Conservation (phyloP, 2,113 vertebrate species). For the Struthio camelus region DNA sequence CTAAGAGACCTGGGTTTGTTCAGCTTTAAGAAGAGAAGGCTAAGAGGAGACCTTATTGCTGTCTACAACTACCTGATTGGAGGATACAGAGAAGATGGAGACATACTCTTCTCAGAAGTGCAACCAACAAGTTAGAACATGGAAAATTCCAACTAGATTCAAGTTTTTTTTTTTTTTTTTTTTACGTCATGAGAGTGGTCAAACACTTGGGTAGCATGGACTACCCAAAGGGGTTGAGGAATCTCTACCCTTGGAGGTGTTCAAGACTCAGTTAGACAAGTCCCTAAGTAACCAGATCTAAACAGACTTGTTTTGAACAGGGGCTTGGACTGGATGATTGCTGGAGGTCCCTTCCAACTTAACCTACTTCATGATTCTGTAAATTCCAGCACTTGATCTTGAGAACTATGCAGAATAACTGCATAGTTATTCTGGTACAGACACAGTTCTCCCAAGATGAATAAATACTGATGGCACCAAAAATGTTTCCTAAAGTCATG, state of each 20-base stretch:
- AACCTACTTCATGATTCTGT: background rate
- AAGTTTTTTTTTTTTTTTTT: background rate
- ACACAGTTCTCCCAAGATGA: background rate
- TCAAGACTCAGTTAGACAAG: background rate
- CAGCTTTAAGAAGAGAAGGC: background rate
- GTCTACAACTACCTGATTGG: background rate
- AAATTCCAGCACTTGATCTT: background rate
- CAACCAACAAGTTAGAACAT: background rate
- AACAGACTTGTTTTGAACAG: background rate
- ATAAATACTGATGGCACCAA: background rate
- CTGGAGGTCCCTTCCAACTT: background rate
- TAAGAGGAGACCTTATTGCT: background rate
- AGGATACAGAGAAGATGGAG: background rate
- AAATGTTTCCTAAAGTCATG: background rate
- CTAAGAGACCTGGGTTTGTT: background rate
- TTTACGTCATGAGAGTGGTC: background rate
- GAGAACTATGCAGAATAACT: background rate
- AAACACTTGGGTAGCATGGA: background rate
- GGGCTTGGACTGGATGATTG: background rate
- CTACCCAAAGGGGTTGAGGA: background rate
- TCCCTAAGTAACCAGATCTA: background rate
- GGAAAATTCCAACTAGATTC: background rate
- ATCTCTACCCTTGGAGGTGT: background rate
- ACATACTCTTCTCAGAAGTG: background rate
- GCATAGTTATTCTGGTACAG: background rate